Conservation (phyloP, 2,888 invertebrate genomes). For the Chaitophorus viminalis region DNA sequence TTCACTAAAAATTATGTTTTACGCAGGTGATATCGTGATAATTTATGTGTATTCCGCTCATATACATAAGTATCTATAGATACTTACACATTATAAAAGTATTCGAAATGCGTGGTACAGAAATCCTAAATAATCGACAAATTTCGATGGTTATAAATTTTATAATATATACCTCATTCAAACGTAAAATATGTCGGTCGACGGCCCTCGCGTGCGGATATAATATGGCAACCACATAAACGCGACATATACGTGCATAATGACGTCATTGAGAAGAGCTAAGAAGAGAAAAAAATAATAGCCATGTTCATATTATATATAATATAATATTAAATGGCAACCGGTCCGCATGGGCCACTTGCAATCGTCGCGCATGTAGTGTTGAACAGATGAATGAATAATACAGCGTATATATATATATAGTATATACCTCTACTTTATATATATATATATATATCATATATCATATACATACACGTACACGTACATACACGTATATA, state of each 20-base stretch:
- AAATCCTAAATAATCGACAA: background rate
- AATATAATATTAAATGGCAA: slow-evolving; percentile 12
- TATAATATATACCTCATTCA: background rate
- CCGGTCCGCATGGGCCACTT: slow-evolving; percentile 35
- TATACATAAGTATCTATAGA: background rate
- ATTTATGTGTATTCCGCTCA: background rate
- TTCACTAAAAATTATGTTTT: background rate
- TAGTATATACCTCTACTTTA: background rate
- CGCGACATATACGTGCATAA: background rate
- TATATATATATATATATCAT: background rate
- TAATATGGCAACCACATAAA: background rate
- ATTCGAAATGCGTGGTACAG: background rate
- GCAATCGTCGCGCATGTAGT: background rate
- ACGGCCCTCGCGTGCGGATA: slow-evolving; percentile 9
- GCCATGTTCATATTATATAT: background rate
- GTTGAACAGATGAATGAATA: background rate
- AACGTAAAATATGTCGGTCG: slow-evolving; percentile 20
- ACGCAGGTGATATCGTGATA: background rate
- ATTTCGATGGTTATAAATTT: background rate
- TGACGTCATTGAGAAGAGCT: slow-evolving; percentile 33
- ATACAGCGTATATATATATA: background rate
- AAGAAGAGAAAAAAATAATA: slow-evolving; percentile 11
- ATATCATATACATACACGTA: background rate
- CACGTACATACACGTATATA: background rate
- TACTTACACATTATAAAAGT: no score